These are phyloP conservation scores for Peromyscus aztecus DNA, from an alignment of 2,797 vertebrate species.

Conservation along the genomic window DNA sequence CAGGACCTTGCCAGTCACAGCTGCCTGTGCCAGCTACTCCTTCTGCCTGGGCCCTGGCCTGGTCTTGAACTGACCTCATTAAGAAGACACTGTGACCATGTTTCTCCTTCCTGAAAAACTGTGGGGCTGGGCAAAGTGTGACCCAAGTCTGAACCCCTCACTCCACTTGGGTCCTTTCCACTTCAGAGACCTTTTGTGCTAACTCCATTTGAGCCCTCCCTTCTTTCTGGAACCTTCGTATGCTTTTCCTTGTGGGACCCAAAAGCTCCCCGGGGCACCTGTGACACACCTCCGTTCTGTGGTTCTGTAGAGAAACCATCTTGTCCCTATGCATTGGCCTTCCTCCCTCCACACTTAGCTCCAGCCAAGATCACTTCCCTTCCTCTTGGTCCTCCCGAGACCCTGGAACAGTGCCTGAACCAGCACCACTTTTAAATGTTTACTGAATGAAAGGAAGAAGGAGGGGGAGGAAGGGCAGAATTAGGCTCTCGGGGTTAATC, in stretches of 20 bases:
- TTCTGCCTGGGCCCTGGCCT: not conserved
- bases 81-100: not conserved
- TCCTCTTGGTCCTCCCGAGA: not conserved
- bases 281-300: not conserved
- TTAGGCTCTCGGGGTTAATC: not conserved
- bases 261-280: not conserved
- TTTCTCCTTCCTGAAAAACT: not conserved
- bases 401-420: not conserved
- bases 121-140: not conserved
- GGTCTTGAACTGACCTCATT: not conserved
- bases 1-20: too few relatives aligned
- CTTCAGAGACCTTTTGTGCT: not conserved
- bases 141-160: not conserved
- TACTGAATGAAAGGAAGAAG: constrained; percentile 15
- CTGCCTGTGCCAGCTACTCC: not conserved
- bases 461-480: constrained; percentile 39
- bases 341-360: not conserved
- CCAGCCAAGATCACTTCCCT: not conserved
- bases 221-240: not conserved
- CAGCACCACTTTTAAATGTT: not conserved
- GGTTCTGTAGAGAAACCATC: not conserved
- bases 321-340: not conserved
- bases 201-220: not conserved
- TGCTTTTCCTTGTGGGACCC: not conserved
- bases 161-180: not conserved